phyloP scores from a whole-genome alignment of 1,140 invertebrate species.

The Bombyx mori region DNA sequence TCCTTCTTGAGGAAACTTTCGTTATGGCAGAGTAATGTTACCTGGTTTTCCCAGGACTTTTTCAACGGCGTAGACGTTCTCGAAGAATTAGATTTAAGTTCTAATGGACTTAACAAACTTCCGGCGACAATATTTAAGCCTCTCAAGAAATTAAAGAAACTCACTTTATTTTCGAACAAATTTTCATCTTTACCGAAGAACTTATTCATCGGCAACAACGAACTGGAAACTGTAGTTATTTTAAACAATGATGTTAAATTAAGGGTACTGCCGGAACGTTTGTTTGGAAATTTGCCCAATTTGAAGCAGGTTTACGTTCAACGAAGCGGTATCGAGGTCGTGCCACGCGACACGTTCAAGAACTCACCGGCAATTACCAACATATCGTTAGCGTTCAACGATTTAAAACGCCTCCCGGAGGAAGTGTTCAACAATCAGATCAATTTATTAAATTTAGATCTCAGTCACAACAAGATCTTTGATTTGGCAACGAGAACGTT shows the following conservation, averaged over 20 bases:
- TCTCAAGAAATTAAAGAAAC: conserved; percentile 70
- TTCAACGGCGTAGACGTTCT: conserved; percentile 74
- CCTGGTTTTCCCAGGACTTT: conserved; percentile 70
- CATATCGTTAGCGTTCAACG: conserved; percentile 73
- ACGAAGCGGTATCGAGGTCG: conserved; percentile 57
- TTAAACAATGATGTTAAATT: conserved; percentile 72
- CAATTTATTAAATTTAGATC: conserved; percentile 69
- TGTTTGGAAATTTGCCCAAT: conserved; percentile 72
- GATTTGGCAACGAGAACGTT: conserved; percentile 72
- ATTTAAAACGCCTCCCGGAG: conserved; percentile 67
- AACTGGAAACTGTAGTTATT: conserved; percentile 71
- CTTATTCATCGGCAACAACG: conserved; percentile 71
- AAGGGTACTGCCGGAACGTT: conserved; percentile 65
- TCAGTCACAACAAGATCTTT: conserved; percentile 72
- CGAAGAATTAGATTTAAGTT: conserved; percentile 74
- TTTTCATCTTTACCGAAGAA: conserved; percentile 73
- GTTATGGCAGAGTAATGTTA: conserved; percentile 76
- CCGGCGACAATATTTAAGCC: conserved; percentile 72
- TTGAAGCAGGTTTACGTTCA: conserved; percentile 68
- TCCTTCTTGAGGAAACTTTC: conserved; percentile 72
- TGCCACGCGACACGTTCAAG: conserved; percentile 74
- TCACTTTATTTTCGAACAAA: conserved; percentile 75
- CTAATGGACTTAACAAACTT: conserved; percentile 74
- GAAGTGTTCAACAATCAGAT: conserved; percentile 72
- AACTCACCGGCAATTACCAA: conserved; percentile 70